These are phyloP conservation scores for Gymnocephalus cernua DNA, from an alignment of 2,113 vertebrate species.

Conservation along the genomic window DNA sequence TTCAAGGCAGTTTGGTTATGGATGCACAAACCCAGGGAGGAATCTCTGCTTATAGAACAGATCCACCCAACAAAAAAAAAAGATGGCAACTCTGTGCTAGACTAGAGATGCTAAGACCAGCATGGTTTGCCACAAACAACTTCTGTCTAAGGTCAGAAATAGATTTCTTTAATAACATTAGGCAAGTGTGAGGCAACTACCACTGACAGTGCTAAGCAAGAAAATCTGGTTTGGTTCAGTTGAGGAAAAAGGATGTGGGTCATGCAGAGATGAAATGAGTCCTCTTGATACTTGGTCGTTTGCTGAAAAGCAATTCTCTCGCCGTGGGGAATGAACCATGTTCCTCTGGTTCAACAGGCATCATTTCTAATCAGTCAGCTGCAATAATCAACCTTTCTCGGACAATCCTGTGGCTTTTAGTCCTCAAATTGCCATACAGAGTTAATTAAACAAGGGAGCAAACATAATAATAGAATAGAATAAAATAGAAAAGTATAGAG, in stretches of 20 bases:
- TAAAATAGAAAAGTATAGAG: neutral
- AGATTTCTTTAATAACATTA: constrained; percentile 45
- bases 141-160: constrained; percentile 23
- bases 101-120: neutral
- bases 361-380: constrained; percentile 69
- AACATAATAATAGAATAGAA: neutral
- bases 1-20: neutral
- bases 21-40: neutral
- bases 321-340: constrained; percentile 47
- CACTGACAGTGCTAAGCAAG: neutral
- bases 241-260: constrained; percentile 51
- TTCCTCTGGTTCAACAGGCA: constrained; percentile 61
- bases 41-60: neutral
- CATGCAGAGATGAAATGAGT: constrained; percentile 57
- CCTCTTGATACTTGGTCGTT: constrained; percentile 38
- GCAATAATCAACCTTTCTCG: constrained; percentile 66
- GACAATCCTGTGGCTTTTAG: constrained; percentile 51
- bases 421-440: constrained; percentile 48
- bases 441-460: constrained; percentile 60
- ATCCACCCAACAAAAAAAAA: neutral
- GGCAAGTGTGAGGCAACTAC: constrained; percentile 3
- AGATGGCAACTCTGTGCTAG: neutral
- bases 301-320: constrained; percentile 60
- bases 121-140: neutral
- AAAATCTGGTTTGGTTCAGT: constrained; percentile 36